Percentiles rank a stretch among this genome's conserved stretches.
Conservation (phyloP, 92 coral and sea anemone genomes). For the Blastomussa wellsi region DNA sequence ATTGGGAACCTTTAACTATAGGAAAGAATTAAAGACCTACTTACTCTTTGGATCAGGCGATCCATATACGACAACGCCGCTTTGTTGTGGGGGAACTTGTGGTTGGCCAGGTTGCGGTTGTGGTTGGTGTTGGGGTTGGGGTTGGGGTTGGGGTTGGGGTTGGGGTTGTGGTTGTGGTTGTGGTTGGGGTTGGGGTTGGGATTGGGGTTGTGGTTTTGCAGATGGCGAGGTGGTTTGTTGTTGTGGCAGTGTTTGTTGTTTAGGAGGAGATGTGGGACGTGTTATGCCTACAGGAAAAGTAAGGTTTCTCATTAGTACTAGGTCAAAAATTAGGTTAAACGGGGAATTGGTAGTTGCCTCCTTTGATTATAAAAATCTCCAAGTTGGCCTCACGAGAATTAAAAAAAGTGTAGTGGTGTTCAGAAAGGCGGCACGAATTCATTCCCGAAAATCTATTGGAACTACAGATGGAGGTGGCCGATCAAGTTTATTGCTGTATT, state of each 20-base stretch:
- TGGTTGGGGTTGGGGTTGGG: slow-evolving; percentile 17
- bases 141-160: background rate
- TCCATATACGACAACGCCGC: slow-evolving; percentile 33
- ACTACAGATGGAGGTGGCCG: background rate
- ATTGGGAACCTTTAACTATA: too few relatives aligned
- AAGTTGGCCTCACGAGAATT: background rate
- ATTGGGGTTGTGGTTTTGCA: slow-evolving; percentile 13
- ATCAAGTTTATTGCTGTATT: background rate
- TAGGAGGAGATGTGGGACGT: slow-evolving; percentile 26
- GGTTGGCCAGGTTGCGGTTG: slow-evolving; percentile 14
- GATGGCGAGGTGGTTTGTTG: slow-evolving; percentile 7
- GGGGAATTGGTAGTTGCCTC: background rate
- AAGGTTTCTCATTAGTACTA: slow-evolving; percentile 1
- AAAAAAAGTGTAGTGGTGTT: background rate
- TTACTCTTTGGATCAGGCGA: slow-evolving; percentile 36
- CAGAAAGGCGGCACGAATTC: background rate
- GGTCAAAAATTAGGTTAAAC: background rate
- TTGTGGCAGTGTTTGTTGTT: slow-evolving; percentile 9
- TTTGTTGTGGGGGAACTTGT: slow-evolving; percentile 7
- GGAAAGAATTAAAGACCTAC: background rate
- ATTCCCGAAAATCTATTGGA: too few relatives aligned
- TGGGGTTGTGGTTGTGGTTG: background rate
- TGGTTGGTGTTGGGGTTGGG: slow-evolving; percentile 6
- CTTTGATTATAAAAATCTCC: background rate
- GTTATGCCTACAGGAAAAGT: slow-evolving; percentile 1